Evolutionary conservation across 2,888 invertebrate genomes (phyloP).

Genomic region (Thymelicus sylvestris): DNA sequence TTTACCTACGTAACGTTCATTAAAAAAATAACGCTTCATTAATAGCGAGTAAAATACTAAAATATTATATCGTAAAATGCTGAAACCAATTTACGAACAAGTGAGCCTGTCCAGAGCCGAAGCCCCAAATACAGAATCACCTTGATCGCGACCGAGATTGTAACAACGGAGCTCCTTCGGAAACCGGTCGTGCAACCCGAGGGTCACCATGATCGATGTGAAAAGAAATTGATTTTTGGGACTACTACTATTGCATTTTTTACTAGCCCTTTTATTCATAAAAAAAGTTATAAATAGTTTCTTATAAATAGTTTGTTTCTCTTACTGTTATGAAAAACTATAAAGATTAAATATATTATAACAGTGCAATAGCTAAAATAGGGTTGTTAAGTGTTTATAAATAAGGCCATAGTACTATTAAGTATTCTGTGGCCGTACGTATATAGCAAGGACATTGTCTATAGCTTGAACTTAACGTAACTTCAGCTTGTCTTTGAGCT

Average conservation of each 20-base stretch:
- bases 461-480: no score
- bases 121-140: conserved; percentile 49
- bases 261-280: background rate
- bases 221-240: conserved; percentile 12
- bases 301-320: no score
- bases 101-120: conserved; percentile 29
- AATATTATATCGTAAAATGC: background rate
- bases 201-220: conserved; percentile 29
- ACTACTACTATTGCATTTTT: background rate
- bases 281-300: no score
- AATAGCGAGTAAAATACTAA: no score
- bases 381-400: no score
- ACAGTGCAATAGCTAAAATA: no score
- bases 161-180: conserved; percentile 50
- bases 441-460: background rate
- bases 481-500: no score
- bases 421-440: background rate
- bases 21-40: no score
- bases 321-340: no score
- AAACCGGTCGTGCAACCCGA: conserved; percentile 60
- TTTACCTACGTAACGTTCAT: background rate
- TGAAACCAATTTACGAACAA: conserved; percentile 32
- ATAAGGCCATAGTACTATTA: no score
- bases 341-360: no score
- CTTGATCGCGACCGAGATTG: conserved; percentile 54